Evolutionary conservation across 2,888 invertebrate genomes (phyloP).

Genomic region (Dastarcus helophoroides): DNA sequence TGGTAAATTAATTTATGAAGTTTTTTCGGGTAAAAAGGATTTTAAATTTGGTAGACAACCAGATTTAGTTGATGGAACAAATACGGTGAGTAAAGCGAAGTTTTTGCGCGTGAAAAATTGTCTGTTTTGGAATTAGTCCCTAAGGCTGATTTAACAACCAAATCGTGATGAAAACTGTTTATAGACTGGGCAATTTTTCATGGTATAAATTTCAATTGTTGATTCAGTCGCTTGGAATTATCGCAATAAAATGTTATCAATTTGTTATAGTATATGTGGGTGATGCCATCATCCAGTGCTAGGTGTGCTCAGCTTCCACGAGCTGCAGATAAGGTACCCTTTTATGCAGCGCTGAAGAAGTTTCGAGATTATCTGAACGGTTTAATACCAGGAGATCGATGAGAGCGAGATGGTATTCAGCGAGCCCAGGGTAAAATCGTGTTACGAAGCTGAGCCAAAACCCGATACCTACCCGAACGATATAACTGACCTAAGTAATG

Average conservation of each 20-base stretch:
- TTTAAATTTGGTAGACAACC: conserved; percentile 95
- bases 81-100: conserved; percentile 61
- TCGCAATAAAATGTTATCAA: no score
- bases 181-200: no score
- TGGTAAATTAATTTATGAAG: conserved; percentile 97
- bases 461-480: conserved; percentile 32
- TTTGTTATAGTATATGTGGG: conserved; percentile 82
- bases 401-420: conserved; percentile 81
- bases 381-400: conserved; percentile 67
- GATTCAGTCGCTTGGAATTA: no score
- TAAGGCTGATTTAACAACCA: no score
- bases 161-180: no score
- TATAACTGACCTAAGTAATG: conserved; percentile 40
- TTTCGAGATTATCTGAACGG: conserved; percentile 91
- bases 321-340: conserved; percentile 95
- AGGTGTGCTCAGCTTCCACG: conserved; percentile 95
- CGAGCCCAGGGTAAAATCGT: conserved; percentile 55
- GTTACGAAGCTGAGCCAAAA: conserved; percentile 46
- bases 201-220: no score
- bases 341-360: conserved; percentile 90
- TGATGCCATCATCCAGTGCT: conserved; percentile 97
- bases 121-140: no score
- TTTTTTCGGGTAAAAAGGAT: conserved; percentile 94
- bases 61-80: conserved; percentile 84
- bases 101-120: not conserved